These are phyloP conservation scores for Catharus ustulatus DNA, from an alignment of 2,797 vertebrate genomes.

Conservation along the genomic window DNA sequence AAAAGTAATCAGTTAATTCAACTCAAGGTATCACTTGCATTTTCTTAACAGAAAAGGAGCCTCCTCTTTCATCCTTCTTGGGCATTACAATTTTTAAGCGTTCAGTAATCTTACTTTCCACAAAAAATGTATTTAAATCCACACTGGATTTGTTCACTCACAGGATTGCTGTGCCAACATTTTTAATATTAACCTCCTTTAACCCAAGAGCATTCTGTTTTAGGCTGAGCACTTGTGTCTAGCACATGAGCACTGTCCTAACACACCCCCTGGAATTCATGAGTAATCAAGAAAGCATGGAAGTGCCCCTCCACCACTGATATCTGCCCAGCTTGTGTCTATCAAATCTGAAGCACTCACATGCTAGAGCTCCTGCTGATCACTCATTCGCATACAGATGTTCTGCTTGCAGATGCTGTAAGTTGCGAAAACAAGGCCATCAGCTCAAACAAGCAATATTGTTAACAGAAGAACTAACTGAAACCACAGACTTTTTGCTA, in stretches of 20 bases:
- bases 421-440: not conserved
- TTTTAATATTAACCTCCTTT: not conserved
- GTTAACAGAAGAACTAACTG: not conserved
- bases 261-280: slow-evolving; percentile 35
- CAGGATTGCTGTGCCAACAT: not conserved
- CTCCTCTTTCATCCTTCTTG: not conserved
- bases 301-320: not conserved
- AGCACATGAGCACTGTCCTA: not conserved
- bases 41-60: not conserved
- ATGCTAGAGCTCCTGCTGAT: not conserved
- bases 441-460: not conserved
- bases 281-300: slow-evolving; percentile 24
- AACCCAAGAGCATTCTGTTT: not conserved
- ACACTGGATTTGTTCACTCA: not conserved
- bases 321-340: not conserved
- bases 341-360: not conserved
- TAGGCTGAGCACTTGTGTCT: not conserved
- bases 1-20: not conserved
- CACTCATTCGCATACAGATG: not conserved
- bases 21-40: not conserved
- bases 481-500: not conserved
- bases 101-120: not conserved
- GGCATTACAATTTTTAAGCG: not conserved
- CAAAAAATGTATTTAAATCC: not conserved
- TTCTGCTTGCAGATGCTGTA: not conserved